phyloP scores from a whole-genome alignment of 2,797 vertebrate genomes.

The Pithecia hirsuta region DNA sequence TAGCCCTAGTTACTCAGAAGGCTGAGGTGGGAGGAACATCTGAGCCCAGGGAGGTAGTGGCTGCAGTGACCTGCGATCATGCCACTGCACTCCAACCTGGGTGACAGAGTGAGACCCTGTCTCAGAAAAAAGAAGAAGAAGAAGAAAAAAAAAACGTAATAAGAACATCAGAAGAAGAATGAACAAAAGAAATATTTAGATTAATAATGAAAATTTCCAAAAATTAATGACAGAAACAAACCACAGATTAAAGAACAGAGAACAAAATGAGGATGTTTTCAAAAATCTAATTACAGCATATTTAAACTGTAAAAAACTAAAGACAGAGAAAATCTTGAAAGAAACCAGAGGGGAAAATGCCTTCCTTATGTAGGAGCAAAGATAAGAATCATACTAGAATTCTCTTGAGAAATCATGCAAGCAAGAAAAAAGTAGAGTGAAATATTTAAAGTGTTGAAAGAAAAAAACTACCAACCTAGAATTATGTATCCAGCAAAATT shows the following conservation, averaged over 20 bases:
- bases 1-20: background rate
- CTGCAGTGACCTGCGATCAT: too few species aligned
- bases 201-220: background rate
- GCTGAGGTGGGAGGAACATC: background rate
- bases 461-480: background rate
- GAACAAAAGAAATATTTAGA: background rate
- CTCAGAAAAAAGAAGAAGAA: background rate
- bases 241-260: background rate
- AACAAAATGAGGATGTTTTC: background rate
- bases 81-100: background rate
- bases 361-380: background rate
- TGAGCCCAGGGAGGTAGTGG: background rate
- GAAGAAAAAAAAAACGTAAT: background rate
- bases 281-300: background rate
- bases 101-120: background rate
- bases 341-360: background rate
- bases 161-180: background rate
- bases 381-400: background rate
- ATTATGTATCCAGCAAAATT: background rate
- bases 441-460: background rate
- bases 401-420: background rate
- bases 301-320: background rate
- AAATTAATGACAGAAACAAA: background rate
- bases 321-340: background rate
- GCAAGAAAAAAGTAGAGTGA: background rate